Conservation (phyloP, 2,113 vertebrate genomes). For the Scytalopus superciliaris region DNA sequence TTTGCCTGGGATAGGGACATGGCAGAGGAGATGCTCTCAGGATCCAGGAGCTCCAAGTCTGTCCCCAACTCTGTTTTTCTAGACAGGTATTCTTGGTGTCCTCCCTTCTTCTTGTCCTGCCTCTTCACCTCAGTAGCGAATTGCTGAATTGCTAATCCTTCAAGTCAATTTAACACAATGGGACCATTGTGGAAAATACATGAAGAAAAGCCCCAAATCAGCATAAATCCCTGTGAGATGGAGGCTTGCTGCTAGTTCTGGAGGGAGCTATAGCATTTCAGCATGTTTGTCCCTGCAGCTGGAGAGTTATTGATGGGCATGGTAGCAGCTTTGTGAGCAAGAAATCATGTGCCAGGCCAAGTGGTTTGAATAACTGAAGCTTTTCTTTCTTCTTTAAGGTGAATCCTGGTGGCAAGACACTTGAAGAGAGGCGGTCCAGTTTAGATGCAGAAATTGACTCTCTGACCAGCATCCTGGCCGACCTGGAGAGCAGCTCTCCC, state of each 20-base stretch:
- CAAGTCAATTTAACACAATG: not conserved
- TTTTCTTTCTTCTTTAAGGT: slow-evolving; percentile 58
- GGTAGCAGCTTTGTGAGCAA: not conserved
- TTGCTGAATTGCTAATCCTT: not conserved
- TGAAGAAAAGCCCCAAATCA: not conserved
- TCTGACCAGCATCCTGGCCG: slow-evolving; percentile 92
- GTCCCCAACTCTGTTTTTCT: not conserved
- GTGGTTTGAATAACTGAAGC: not conserved
- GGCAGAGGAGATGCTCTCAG: not conserved
- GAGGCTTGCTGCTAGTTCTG: not conserved
- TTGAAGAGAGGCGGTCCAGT: slow-evolving; percentile 92
- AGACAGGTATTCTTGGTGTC: accelerated
- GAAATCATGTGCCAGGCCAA: not conserved
- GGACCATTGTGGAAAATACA: not conserved
- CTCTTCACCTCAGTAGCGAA: not conserved
- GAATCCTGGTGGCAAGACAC: slow-evolving; percentile 87
- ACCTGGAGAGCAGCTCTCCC: slow-evolving; percentile 96
- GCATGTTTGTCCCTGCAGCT: not conserved
- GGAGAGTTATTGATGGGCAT: not conserved
- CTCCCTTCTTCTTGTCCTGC: not conserved
- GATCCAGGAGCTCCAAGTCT: not conserved
- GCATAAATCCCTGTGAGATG: not conserved
- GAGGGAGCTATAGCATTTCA: not conserved
- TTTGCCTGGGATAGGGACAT: not conserved
- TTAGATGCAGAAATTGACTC: slow-evolving; percentile 97